phyloP scores from a whole-genome alignment of 2,888 invertebrate genomes.

The Elysia crispata region DNA sequence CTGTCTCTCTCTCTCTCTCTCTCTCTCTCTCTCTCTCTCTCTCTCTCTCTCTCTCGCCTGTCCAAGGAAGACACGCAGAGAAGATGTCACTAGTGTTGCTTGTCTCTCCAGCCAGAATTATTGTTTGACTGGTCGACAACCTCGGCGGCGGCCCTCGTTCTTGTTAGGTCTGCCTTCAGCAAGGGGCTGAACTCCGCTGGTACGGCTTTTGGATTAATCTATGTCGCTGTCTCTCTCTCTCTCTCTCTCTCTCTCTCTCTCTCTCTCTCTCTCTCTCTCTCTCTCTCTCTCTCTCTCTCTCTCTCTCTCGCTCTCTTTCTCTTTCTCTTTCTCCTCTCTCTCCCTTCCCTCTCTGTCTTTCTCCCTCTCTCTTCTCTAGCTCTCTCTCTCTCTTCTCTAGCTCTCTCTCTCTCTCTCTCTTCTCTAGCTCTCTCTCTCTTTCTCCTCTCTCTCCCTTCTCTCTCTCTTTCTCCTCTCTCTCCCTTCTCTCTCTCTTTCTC shows the following conservation, averaged over 20 bases:
- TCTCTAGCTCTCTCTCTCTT: background rate
- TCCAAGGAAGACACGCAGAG: too few relatives aligned
- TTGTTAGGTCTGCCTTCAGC: too few relatives aligned
- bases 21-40: background rate
- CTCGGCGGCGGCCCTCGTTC: too few relatives aligned
- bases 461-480: too few relatives aligned
- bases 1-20: too few relatives aligned
- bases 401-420: conserved; percentile 11
- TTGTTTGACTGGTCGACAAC: too few relatives aligned
- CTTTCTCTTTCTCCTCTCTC: background rate
- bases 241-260: conserved; percentile 5
- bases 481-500: too few relatives aligned
- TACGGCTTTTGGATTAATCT: background rate
- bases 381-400: background rate
- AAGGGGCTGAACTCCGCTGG: too few relatives aligned
- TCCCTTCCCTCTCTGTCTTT: conserved; percentile 1
- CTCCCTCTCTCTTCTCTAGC: conserved; percentile 14
- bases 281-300: conserved; percentile 30
- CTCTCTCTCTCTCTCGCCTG: conserved; percentile 3
- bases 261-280: conserved; percentile 12
- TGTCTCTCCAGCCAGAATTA: too few relatives aligned
- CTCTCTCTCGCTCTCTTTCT: conserved; percentile 27
- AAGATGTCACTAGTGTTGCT: too few relatives aligned
- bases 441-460: too few relatives aligned
- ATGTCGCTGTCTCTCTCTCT: background rate